Percentiles rank a stretch among this genome's conserved stretches.
Evolutionary conservation across 2,888 invertebrate genomes (phyloP).

Genomic region (Pomacea canaliculata): DNA sequence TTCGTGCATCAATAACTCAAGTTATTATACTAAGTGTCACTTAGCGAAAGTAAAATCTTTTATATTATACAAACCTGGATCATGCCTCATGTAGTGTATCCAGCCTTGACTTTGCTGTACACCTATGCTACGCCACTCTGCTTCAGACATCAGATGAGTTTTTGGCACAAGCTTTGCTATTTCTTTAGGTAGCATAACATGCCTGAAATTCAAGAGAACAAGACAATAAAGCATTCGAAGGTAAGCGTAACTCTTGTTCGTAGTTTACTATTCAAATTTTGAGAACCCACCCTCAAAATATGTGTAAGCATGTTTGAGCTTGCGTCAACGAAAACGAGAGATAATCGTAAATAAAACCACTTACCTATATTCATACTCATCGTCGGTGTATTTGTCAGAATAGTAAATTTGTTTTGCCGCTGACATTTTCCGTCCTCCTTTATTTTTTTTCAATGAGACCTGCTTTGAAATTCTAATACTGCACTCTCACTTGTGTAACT

Average conservation of each 20-base stretch:
- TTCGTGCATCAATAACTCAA: too few species aligned
- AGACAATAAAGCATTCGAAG: not conserved
- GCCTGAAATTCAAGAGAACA: slow-evolving; percentile 74
- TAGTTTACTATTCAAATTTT: not conserved
- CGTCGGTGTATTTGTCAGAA: slow-evolving; percentile 93
- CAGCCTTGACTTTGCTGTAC: slow-evolving; percentile 97
- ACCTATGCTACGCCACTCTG: slow-evolving; percentile 93
- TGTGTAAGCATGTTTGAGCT: too few species aligned
- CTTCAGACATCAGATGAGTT: slow-evolving; percentile 92
- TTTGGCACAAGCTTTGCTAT: slow-evolving; percentile 90
- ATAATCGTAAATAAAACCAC: slow-evolving; percentile 30
- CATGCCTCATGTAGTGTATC: slow-evolving; percentile 97
- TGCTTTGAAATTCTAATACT: too few species aligned
- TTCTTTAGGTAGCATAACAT: slow-evolving; percentile 94
- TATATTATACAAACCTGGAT: slow-evolving; percentile 78
- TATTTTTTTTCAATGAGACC: not conserved
- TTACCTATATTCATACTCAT: slow-evolving; percentile 92
- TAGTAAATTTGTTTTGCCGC: slow-evolving; percentile 84
- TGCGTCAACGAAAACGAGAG: too few species aligned
- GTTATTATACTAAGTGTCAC: too few species aligned
- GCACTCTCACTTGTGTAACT: too few species aligned
- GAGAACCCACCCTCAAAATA: too few species aligned
- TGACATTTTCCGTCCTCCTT: slow-evolving; percentile 3
- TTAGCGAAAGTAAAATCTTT: too few species aligned
- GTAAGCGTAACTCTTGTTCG: not conserved